A percentile compares a stretch with the other conserved stretches of the same genome.
These are phyloP conservation scores for Colostygia pectinataria DNA, from an alignment of 2,888 invertebrate genomes.

Conservation along the genomic window DNA sequence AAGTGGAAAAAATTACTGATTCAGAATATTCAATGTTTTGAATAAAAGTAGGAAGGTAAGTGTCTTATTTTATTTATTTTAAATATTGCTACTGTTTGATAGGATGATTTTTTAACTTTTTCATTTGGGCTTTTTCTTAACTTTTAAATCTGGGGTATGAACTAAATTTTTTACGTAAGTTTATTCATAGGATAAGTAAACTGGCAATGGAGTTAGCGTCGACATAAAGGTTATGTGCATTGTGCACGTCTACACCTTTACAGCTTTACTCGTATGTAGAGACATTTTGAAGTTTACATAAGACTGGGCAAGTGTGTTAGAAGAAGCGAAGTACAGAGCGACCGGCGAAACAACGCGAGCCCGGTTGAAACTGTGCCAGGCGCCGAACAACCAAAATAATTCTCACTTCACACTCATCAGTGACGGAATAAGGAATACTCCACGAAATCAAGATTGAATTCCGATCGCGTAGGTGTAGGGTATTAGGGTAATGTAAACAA, in stretches of 20 bases:
- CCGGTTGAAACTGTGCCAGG: conserved; percentile 73
- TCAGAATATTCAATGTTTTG: conserved; percentile 3
- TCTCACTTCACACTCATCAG: conserved; percentile 60
- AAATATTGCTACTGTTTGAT: neutral
- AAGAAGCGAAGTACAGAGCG: conserved; percentile 38
- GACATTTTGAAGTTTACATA: too few species aligned
- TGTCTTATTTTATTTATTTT: neutral
- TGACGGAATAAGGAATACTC: conserved; percentile 44
- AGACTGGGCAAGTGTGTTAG: conserved; percentile 50
- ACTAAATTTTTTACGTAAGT: too few species aligned
- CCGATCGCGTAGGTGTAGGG: conserved; percentile 25
- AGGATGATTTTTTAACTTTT: too few species aligned
- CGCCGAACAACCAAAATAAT: conserved; percentile 73
- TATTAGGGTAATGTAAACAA: neutral
- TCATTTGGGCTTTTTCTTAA: too few species aligned
- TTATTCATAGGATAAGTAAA: too few species aligned
- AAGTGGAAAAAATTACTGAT: conserved; percentile 16
- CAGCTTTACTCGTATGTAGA: too few species aligned
- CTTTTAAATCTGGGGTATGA: too few species aligned
- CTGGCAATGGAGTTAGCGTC: too few species aligned
- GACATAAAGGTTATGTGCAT: too few species aligned
- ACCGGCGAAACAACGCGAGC: conserved; percentile 53
- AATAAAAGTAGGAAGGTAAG: neutral
- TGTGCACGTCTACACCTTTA: too few species aligned
- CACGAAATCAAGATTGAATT: conserved; percentile 50